A percentile compares a stretch with the other conserved stretches of the same genome.
Conservation (phyloP, 2,113 vertebrate species). For the Muntiacus reevesi region DNA sequence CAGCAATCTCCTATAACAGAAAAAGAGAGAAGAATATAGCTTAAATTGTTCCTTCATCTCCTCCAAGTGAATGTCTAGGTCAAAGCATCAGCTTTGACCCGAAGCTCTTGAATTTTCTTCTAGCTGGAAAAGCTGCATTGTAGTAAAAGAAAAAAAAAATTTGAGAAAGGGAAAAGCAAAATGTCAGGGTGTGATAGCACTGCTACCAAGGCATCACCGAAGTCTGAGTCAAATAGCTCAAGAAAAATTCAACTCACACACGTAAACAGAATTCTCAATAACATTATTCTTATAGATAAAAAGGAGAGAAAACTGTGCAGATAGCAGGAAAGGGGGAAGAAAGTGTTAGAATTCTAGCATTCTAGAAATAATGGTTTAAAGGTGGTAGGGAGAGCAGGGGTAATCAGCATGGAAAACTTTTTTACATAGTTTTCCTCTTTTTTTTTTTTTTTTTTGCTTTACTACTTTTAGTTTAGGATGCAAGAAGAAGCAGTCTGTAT, state of each 20-base stretch:
- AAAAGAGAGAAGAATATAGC: background rate
- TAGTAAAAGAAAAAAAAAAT: background rate
- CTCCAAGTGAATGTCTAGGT: background rate
- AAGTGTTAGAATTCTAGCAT: background rate
- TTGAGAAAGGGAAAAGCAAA: background rate
- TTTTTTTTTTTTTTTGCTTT: background rate
- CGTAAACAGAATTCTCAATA: background rate
- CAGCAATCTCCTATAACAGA: background rate
- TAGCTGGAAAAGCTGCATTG: background rate
- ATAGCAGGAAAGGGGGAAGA: background rate
- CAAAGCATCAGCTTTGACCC: background rate
- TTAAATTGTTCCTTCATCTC: background rate
- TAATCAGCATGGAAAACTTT: background rate
- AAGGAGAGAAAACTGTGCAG: background rate
- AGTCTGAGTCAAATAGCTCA: background rate
- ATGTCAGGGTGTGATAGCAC: background rate
- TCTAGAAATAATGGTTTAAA: slow-evolving; percentile 30
- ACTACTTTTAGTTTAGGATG: background rate
- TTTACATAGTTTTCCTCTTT: background rate
- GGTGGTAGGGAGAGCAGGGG: too few relatives aligned
- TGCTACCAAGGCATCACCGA: background rate
- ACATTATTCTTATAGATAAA: background rate
- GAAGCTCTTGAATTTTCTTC: background rate
- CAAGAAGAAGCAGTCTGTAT: background rate
- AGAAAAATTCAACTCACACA: background rate